Evolutionary conservation across 2,113 vertebrate genomes (phyloP), one percentile per base, ranked within the genome.

Genomic region (Etheostoma cragini): DNA sequence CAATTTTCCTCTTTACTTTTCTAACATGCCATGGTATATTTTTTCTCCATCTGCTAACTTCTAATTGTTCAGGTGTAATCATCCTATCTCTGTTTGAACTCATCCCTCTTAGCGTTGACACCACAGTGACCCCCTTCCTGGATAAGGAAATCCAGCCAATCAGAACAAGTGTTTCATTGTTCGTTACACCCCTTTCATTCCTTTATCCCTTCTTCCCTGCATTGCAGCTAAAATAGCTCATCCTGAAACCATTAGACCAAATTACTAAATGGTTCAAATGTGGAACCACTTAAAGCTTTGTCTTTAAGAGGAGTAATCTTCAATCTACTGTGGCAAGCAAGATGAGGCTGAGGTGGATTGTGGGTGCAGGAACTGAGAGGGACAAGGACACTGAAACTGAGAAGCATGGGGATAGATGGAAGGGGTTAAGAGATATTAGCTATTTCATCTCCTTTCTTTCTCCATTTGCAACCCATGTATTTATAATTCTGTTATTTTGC

Each of bases 241-340:
- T 93, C 94, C 89, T 94, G 93, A 94, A 94, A 87, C 91, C 87
- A 95, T 94, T 94, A 94, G 79, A 83, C 86, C 66, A 93, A 95
- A 94, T 94, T 92, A 88, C 92, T 93, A 93, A 94, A 94, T 92
- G 92, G 91, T 90, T 92, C 57, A 93, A 94, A 94, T 94, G 92
- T 95, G 93, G 87, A 91, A 93, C 88, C 91, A 91, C 93, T 94
- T 94, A 94, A 82, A 72, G 89, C 85, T 87, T 89, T 89, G 88
- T 92, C 90, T 93, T 92, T 90, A 89, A 93, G 90, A 90, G 78
- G 82, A 89, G 91, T 93, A 92, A 93, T 94, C 91, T 91, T 87
- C 86, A 92, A 87, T 91, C 89, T 92, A 88, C 89, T 92, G 90
- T 91, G 86, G 92, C 85, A 87, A 91, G 85, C 81, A 56, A 82